Percentiles rank a stretch among this genome's conserved stretches.
phyloP scores from a whole-genome alignment of 2,888 invertebrate genomes.

The Melieria crassipennis region DNA sequence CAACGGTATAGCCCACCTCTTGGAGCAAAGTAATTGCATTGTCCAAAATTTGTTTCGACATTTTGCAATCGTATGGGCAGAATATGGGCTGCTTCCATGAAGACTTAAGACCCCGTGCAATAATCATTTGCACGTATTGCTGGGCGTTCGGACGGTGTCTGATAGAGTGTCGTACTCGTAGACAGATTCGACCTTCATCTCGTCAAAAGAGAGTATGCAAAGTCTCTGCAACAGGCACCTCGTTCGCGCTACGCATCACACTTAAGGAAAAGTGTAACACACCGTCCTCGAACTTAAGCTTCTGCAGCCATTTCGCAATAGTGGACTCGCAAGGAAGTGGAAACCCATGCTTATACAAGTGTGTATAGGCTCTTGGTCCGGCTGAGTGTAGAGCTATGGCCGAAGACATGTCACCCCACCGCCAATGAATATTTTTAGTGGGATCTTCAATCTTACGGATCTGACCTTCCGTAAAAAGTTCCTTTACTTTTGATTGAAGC shows the following conservation, averaged over 20 bases:
- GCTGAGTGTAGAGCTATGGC: not conserved
- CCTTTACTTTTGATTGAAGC: not conserved
- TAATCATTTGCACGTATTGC: not conserved
- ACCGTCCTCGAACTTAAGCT: conserved; percentile 22
- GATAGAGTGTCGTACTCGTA: not conserved
- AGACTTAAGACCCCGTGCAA: conserved; percentile 1
- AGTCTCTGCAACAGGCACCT: not conserved
- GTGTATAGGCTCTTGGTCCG: not conserved
- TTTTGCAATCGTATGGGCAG: not conserved
- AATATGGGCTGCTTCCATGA: conserved; percentile 2
- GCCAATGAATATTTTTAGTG: not conserved
- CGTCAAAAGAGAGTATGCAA: conserved; percentile 8
- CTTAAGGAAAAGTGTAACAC: not conserved
- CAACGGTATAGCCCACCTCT: conserved; percentile 9
- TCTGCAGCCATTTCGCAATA: conserved; percentile 5
- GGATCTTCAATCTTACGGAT: conserved; percentile 1
- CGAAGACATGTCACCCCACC: conserved; percentile 4
- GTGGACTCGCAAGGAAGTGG: conserved; percentile 7
- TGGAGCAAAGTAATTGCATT: not conserved
- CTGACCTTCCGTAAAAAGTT: conserved; percentile 14
- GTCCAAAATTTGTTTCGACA: not conserved
- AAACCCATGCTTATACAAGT: not conserved
- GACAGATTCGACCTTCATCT: not conserved
- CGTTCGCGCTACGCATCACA: not conserved
- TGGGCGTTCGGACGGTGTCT: not conserved